Base-by-base conservation (phyloP, 2,797 vertebrate species). In the Argya squamiceps region DNA sequence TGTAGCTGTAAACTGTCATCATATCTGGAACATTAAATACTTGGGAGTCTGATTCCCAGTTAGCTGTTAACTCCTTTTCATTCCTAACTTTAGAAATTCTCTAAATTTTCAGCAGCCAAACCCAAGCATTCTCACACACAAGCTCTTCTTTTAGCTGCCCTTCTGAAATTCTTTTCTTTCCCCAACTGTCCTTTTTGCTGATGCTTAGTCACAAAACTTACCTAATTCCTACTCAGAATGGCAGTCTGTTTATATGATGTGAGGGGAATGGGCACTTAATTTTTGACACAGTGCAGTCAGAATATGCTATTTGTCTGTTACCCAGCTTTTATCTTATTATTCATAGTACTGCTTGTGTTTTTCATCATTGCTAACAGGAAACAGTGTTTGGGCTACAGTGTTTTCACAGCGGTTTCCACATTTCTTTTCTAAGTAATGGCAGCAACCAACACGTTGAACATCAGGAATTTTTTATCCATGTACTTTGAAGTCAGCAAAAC, bases 331-430 rank as follows among this genome's bases (percentile, higher is more conserved):
- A 7, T 19, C n/a, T 68, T 23, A 24, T 29, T 59, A 29, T 52
- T 76, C 19, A 24, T 37, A n/a, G 44, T 24, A n/a, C 3, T 29
- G 9, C 12, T 44, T 59, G 23, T n/a, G 23, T 11, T 52, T 53
- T 29, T 60, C 34, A 30, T 60, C 0, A 0, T 10, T 62, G 21
- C 17, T 34, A 46, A 30, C 16, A 80, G 46, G n/a, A 39, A 77
- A 60, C 16, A n/a, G 10, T 52, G 43, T 39, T 52, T 52, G 23
- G 13, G 52, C n/a, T 44, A 18, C 20, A 22, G 9, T 30, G n/a
- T 68, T 76, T 60, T 17, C 37, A 46, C 24, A 39, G 24, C 0
- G 0, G 2, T 59, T 80, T 52, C 23, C 1, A 1, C 20, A 24
- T 58, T 59, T 80, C 20, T 24, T 26, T 52, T n/a, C n/a, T 15